These are phyloP conservation scores for Apotomis betuletana DNA, from an alignment of 2,888 invertebrate genomes.

Conservation along the genomic window DNA sequence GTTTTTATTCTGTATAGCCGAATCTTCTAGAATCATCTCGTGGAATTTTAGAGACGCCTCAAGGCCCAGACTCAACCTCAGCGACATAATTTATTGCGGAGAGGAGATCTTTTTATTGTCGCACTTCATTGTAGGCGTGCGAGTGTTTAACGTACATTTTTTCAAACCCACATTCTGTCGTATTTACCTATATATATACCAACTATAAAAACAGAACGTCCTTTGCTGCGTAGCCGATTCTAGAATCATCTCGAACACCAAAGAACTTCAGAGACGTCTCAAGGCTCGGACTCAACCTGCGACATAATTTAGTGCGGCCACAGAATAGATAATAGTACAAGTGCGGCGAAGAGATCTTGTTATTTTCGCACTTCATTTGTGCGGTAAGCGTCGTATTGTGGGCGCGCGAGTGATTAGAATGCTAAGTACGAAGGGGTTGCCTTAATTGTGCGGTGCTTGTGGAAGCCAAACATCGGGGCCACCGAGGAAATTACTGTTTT, in stretches of 20 bases:
- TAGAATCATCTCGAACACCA: background rate
- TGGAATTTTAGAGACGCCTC: no score
- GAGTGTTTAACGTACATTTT: no score
- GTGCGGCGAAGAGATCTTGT: slow-evolving; percentile 58
- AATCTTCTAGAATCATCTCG: no score
- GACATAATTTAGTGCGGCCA: slow-evolving; percentile 65
- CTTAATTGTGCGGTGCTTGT: slow-evolving; percentile 71
- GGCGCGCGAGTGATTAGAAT: slow-evolving; percentile 76
- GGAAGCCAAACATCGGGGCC: slow-evolving; percentile 57
- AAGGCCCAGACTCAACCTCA: no score
- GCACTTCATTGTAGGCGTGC: no score
- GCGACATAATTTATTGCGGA: no score
- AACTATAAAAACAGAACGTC: no score
- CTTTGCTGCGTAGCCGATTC: background rate
- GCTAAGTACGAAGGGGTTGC: slow-evolving; percentile 75
- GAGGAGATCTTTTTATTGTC: no score
- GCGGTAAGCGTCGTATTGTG: slow-evolving; percentile 75
- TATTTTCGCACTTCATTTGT: slow-evolving; percentile 78
- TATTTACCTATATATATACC: no score
- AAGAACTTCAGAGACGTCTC: slow-evolving; percentile 2
- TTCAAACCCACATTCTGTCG: no score
- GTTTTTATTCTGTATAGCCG: no score
- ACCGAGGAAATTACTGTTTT: slow-evolving; percentile 23
- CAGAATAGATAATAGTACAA: no score
- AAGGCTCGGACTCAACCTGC: slow-evolving; percentile 48